Evolutionary conservation across 2,113 vertebrate genomes (phyloP).

Genomic region (Clarias magur): DNA sequence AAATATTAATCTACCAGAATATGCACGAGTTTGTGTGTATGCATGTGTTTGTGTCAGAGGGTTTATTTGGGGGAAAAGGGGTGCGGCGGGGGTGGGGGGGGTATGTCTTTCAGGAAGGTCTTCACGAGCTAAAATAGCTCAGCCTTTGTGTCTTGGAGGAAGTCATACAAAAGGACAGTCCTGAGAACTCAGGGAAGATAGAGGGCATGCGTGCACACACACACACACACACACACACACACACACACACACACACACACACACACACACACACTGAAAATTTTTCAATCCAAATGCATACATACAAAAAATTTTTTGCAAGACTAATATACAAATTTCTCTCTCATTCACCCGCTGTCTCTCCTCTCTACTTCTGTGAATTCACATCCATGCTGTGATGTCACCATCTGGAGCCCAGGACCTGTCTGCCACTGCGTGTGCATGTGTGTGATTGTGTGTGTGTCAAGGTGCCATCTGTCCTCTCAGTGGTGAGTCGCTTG

Average conservation of each 20-base stretch:
- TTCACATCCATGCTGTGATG: conserved; percentile 64
- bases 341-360: conserved; percentile 22
- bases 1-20: neutral
- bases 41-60: conserved; percentile 11
- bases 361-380: conserved; percentile 46
- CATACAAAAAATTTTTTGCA: neutral
- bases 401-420: conserved; percentile 61
- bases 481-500: conserved; percentile 43
- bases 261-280: neutral
- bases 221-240: neutral
- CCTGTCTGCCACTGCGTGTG: conserved; percentile 51
- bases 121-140: conserved; percentile 46
- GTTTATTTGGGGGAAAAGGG: too few species aligned
- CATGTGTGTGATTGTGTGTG: conserved; percentile 43
- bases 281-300: neutral
- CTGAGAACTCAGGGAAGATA: conserved; percentile 25
- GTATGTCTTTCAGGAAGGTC: conserved; percentile 48
- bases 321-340: conserved; percentile 4
- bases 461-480: conserved; percentile 45
- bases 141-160: conserved; percentile 47
- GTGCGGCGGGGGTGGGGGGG: conserved; percentile 9
- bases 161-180: conserved; percentile 41
- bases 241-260: conserved; percentile 5
- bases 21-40: conserved; percentile 11
- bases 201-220: conserved; percentile 10